Base-by-base conservation (phyloP, 2,797 vertebrate species). In the Phaenicophaeus curvirostris region DNA sequence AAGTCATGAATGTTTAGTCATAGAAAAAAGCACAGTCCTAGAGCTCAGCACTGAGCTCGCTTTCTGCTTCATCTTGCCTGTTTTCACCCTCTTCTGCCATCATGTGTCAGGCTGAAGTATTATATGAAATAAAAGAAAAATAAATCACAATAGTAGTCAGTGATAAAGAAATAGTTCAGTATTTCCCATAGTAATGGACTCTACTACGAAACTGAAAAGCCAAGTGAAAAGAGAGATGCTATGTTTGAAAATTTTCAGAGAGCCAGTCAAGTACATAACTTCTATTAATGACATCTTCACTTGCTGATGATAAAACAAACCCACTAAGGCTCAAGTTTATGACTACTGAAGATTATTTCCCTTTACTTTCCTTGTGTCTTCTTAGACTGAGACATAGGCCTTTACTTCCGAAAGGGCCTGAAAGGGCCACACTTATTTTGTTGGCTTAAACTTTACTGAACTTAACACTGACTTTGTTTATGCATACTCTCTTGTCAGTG, bases 1-100 rank as follows among this genome's bases (percentile, higher is more conserved):
- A 31, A 24, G 55, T 63, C 30, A 13, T 4, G 4, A n/a, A n/a
- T 53, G 57, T 59, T 39, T 15, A 35, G 27, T 27, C 51, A 44
- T 8, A 24, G 19, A 28, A 68, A 55, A 55, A 28, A 61, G 44
- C 0, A 0, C 5, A 51, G 27, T 19, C 30, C 41, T 57, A 1
- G 2, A 78, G 63, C 37, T 78, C 73, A 57, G 33, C 21, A 41
- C 59, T 23, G 53, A 57, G 50, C 48, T 67, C 9, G 6, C 35
- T 86, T 81, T 72, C 41, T 17, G 44, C 78, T 84, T 62, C 61
- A 57, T 28, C 83, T 74, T 41, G 42, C n/a, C 39, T 53, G 74
- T 61, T 85, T 75, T 68, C 88, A 83, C 31, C n/a, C 65, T 94
- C 72, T 92, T 89, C 85, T 87, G 93, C 81, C 78, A 66, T 71